Evolutionary conservation across 2,797 vertebrate genomes (phyloP).

Genomic region (Tadarida brasiliensis): DNA sequence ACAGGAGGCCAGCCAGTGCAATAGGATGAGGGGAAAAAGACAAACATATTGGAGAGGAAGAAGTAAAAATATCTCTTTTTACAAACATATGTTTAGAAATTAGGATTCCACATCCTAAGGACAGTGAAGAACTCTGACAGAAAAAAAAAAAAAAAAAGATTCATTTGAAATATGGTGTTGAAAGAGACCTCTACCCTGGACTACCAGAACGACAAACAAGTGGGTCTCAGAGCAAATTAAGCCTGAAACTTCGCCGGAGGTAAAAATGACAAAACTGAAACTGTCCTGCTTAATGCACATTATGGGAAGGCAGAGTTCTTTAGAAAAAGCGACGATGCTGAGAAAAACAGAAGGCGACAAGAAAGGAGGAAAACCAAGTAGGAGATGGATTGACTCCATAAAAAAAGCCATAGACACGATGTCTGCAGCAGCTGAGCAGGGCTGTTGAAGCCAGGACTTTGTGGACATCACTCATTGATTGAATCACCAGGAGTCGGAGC

Average conservation of each 20-base stretch:
- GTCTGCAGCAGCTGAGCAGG: neutral
- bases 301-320: neutral
- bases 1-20: neutral
- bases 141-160: neutral
- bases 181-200: neutral
- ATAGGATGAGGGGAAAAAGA: neutral
- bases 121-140: neutral
- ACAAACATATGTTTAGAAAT: constrained; percentile 40
- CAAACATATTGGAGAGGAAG: neutral
- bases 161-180: neutral
- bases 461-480: neutral
- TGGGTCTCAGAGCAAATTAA: neutral
- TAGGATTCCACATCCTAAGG: neutral
- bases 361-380: neutral
- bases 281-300: neutral
- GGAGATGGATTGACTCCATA: neutral
- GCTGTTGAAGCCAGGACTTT: neutral
- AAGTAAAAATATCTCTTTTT: constrained; percentile 26
- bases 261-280: neutral
- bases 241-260: neutral
- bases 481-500: neutral
- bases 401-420: neutral
- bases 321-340: neutral
- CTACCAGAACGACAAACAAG: neutral
- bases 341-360: neutral